These are phyloP conservation scores for Synanthedon myopaeformis DNA, from an alignment of 2,888 invertebrate species.

Conservation along the genomic window DNA sequence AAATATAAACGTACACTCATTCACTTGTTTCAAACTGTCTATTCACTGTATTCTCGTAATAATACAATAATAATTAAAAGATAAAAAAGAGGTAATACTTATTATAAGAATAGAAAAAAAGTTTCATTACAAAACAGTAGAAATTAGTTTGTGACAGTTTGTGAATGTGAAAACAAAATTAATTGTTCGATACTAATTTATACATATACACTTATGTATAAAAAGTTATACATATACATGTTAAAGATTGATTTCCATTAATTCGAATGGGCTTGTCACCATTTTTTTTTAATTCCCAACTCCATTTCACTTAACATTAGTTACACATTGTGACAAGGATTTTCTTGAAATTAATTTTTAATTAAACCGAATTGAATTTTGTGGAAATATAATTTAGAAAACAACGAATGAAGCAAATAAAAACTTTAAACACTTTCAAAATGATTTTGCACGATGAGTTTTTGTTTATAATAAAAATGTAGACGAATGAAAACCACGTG, in stretches of 20 bases:
- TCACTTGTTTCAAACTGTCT: slow-evolving; percentile 8
- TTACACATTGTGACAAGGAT: no score
- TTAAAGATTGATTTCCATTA: no score
- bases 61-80: slow-evolving; percentile 36
- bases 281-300: no score
- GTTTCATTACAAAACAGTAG: slow-evolving; percentile 21
- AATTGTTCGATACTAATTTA: no score
- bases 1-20: slow-evolving; percentile 12
- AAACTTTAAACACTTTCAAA: neutral
- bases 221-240: no score
- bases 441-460: neutral
- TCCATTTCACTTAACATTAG: no score
- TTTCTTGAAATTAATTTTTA: no score
- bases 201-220: no score
- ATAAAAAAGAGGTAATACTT: slow-evolving; percentile 64
- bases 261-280: no score
- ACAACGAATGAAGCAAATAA: neutral
- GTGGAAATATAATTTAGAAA: neutral
- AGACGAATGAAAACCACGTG: neutral
- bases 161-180: slow-evolving; percentile 34
- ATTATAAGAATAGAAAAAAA: slow-evolving; percentile 35
- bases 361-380: no score
- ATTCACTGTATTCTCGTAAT: slow-evolving; percentile 6
- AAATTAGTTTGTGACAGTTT: slow-evolving; percentile 45
- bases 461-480: neutral